Base-by-base conservation (phyloP, 2,888 invertebrate genomes). In the Synanthedon tipuliformis region DNA sequence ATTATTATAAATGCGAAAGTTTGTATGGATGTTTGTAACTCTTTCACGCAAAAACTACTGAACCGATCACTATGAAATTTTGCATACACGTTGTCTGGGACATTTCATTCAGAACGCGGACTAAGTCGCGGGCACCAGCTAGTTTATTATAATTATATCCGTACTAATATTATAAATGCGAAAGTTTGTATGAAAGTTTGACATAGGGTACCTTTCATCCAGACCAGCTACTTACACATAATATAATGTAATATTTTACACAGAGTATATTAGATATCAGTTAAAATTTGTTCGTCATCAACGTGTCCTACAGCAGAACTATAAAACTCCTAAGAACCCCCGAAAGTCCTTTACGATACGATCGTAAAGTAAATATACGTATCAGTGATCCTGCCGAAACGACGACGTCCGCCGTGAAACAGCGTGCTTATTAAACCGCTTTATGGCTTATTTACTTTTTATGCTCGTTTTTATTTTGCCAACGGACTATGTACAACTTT, bases 321-420 rank as follows among this genome's bases (percentile, higher is more conserved):
- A 59, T 63, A 61, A 66, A 65, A 62, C 57, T 54, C 60, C 55
- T 62, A 63, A 65, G 64, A 62, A 70, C 63, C 56, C 57, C 59
- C 59, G 56, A 61, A 71, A 68, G 63, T 65, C 60, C 63, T 77
- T 78, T 78, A 80, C 74, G 76, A 69, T 60, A 57, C 53, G 50
- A 65, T 73, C 74, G 71, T 79, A 78, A 78, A 78, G 70, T 69
- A 73, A 75, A 75, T 75, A 75, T 75, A 45, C 45, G 45, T 45
- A 76, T 74, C 69, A 71, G 68, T 75, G 71, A 71, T 71, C 71
- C 62, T 63, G 62, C 50, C 27, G 34, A 61, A 69, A 34, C 34
- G 34, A 71, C 71, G 70, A 74, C 74, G 72, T 71, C 69, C 65
- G 56, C 61, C 54, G 57, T 64, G 64, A 67, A 72, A 75, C 69